Conservation (phyloP, 37 sponge, comb jelly and placozoan species). For the Eunapius fragilis region DNA sequence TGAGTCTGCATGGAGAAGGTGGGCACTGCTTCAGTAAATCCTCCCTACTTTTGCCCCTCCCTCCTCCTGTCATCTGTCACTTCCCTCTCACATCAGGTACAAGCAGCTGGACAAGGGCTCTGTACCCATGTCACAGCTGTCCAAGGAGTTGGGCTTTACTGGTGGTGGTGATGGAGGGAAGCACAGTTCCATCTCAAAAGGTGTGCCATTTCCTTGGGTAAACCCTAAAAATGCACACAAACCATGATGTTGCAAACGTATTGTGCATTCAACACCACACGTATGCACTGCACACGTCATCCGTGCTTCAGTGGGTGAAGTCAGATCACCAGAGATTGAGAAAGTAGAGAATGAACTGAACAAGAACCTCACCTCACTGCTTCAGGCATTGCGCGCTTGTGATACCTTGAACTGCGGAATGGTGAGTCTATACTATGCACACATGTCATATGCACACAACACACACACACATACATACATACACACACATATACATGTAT, state of each 20-base stretch:
- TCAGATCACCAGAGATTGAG: not conserved
- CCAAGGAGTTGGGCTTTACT: not conserved
- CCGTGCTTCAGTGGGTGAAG: not conserved
- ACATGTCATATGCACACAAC: too few species aligned
- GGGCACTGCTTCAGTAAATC: not conserved
- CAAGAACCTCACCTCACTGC: not conserved
- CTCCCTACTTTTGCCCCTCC: not conserved
- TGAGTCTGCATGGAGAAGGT: not conserved
- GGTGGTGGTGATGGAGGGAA: not conserved
- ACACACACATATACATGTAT: too few species aligned
- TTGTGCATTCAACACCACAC: not conserved
- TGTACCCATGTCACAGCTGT: not conserved
- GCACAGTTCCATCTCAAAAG: not conserved
- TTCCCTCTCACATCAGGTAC: not conserved
- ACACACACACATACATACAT: too few species aligned
- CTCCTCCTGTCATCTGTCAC: too few species aligned
- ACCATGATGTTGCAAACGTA: not conserved
- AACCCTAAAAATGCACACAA: not conserved
- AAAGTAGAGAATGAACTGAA: not conserved
- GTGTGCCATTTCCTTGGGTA: too few species aligned
- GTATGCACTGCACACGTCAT: too few species aligned
- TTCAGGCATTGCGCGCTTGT: not conserved
- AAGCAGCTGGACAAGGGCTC: not conserved
- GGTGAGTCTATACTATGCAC: not conserved
- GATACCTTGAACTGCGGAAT: not conserved